These are phyloP conservation scores for Melinaea menophilus DNA, from an alignment of 2,888 invertebrate species.

Conservation along the genomic window DNA sequence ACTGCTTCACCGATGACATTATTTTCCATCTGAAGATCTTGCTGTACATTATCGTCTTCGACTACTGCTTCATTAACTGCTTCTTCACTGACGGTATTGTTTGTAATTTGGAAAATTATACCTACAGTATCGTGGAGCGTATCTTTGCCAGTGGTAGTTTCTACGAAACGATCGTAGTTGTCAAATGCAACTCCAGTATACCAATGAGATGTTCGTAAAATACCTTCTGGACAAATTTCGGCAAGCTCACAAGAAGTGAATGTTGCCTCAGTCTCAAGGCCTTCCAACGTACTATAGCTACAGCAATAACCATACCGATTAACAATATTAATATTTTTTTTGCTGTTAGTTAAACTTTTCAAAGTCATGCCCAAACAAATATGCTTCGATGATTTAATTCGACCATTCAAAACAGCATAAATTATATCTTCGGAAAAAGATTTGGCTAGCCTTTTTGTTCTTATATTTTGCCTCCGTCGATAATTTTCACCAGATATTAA, in stretches of 20 bases:
- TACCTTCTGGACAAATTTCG: slow-evolving; percentile 17
- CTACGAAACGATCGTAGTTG: slow-evolving; percentile 29
- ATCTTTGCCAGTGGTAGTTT: slow-evolving; percentile 26
- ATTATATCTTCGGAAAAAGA: too few species aligned
- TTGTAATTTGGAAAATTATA: too few species aligned
- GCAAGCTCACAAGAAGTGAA: slow-evolving; percentile 11
- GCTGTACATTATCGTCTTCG: too few species aligned
- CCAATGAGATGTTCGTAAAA: slow-evolving; percentile 24
- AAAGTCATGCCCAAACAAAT: slow-evolving; percentile 12
- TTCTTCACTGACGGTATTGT: too few species aligned
- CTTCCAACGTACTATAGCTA: slow-evolving; percentile 14
- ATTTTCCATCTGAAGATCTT: too few species aligned
- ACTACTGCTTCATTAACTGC: too few species aligned
- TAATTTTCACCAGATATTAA: too few species aligned
- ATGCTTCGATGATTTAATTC: slow-evolving; percentile 8
- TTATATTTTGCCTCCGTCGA: too few species aligned
- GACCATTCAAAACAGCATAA: slow-evolving; percentile 13
- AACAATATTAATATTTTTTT: slow-evolving; percentile 17
- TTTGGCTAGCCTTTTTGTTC: too few species aligned
- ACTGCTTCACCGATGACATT: too few species aligned
- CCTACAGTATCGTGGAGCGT: too few species aligned
- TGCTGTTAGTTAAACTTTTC: slow-evolving; percentile 21
- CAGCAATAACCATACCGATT: slow-evolving; percentile 19
- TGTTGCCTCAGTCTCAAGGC: slow-evolving; percentile 20
- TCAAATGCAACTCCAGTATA: slow-evolving; percentile 32